phyloP scores from a whole-genome alignment of 2,888 invertebrate species.

The Nomada hirtipes region DNA sequence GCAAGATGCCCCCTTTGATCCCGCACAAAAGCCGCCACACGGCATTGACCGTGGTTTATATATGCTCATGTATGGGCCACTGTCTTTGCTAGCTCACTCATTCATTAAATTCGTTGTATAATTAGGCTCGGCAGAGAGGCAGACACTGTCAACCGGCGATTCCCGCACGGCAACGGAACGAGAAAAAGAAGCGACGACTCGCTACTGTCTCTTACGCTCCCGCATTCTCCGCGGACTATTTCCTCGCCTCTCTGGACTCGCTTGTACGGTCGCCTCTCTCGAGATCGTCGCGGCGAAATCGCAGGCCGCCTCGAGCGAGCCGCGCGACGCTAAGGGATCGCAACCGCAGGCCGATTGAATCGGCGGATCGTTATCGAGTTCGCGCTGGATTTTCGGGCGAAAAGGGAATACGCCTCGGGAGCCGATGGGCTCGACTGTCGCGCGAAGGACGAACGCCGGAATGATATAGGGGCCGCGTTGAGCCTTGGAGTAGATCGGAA shows the following conservation, averaged over 20 bases:
- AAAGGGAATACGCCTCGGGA: background rate
- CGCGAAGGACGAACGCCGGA: constrained; percentile 13
- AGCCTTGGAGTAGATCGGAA: constrained; percentile 43
- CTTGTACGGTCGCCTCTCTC: background rate
- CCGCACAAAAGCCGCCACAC: constrained; percentile 82
- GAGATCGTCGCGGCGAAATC: background rate
- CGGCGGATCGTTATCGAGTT: background rate
- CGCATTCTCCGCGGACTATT: constrained; percentile 22
- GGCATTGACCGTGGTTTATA: constrained; percentile 84
- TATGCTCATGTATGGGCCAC: constrained; percentile 81
- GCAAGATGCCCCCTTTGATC: constrained; percentile 80
- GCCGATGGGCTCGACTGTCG: background rate
- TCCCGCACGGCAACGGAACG: constrained; percentile 39
- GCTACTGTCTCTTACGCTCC: constrained; percentile 37
- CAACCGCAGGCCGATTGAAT: background rate
- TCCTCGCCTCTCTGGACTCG: background rate
- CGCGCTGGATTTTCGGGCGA: background rate
- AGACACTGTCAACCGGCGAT: constrained; percentile 56
- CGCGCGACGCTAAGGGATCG: background rate
- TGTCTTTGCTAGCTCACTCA: constrained; percentile 83
- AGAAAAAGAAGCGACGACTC: constrained; percentile 22
- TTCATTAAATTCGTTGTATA: constrained; percentile 84
- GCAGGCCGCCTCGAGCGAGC: too few relatives aligned
- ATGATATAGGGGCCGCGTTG: constrained; percentile 4
- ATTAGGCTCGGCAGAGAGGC: constrained; percentile 78